Percentiles rank a stretch among this genome's conserved stretches.
Conservation (phyloP, 2,888 invertebrate genomes). For the Acrobasis consociella region DNA sequence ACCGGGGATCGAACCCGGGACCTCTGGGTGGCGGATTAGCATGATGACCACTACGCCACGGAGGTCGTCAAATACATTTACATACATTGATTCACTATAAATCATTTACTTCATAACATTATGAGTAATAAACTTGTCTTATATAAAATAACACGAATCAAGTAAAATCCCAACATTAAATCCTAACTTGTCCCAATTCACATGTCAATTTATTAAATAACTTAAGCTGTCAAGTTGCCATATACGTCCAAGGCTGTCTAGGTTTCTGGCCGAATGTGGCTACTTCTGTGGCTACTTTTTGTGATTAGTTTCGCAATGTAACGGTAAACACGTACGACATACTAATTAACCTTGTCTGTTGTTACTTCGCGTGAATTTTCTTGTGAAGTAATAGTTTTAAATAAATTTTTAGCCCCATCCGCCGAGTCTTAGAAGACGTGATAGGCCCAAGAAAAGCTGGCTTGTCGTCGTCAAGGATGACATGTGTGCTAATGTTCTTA, state of each 20-base stretch:
- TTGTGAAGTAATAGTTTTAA: background rate
- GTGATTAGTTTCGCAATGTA: background rate
- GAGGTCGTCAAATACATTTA: too few relatives aligned
- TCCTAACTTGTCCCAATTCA: conserved; percentile 8
- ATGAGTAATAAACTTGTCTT: background rate
- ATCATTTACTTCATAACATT: background rate
- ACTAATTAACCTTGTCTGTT: background rate
- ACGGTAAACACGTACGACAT: background rate
- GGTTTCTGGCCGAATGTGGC: conserved; percentile 7
- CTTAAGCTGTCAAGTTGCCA: conserved; percentile 12
- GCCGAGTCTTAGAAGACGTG: too few relatives aligned
- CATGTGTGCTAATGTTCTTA: too few relatives aligned
- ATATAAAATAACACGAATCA: background rate
- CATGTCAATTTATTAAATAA: conserved; percentile 18
- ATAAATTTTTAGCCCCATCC: too few relatives aligned
- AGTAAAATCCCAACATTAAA: background rate
- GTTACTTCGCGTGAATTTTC: background rate
- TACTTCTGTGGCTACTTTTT: conserved; percentile 7
- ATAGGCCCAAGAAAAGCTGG: too few relatives aligned
- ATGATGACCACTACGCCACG: too few relatives aligned
- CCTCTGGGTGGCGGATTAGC: too few relatives aligned
- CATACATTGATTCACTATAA: too few relatives aligned
- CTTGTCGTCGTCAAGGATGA: too few relatives aligned
- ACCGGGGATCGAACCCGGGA: too few relatives aligned
- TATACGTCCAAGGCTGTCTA: conserved; percentile 19